Evolutionary conservation across 2,113 vertebrate species (phyloP), one percentile per base, ranked within the genome.

Genomic region (Alaudala cheleensis): DNA sequence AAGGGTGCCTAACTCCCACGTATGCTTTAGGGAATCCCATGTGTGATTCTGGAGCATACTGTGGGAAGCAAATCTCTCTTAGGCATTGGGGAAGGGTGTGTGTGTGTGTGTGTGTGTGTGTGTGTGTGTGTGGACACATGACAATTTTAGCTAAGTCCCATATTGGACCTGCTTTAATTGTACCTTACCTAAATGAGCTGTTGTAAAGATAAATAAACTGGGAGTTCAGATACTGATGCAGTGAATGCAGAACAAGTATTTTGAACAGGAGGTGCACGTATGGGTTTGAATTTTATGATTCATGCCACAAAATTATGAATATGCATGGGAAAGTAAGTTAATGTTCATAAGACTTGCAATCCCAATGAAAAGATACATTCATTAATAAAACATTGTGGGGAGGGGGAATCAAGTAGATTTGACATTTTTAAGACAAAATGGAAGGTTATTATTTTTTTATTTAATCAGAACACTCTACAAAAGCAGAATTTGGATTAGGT

Each of bases 401-500:
- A 31, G 23, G 33, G 72, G 26, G 64, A 93, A 76, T 69, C 70
- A 79, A 85, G 69, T 57, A n/a, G 40, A 50, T 65, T 83, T 94
- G 65, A 34, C 23, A 62, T 92, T 93, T 91, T 81, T 83, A 86
- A 81, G 60, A 88, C 61, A 67, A 96, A 96, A 89, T 73, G 12
- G 7, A 88, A 92, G 92, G n/a, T 76, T 77, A 53, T 53, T 60
- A 39, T 93, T 88, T 96, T 97, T 96, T 95, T 40, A 74, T 85
- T 94, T 97, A 94, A 73, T 54, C 67, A 93, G 94, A 94, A 86
- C 90, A 94, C 69, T 72, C 95, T 93, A 92, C 92, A 93, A 90
- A 87, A 74, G 87, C 93, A 96, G 66, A 92, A 94, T 94, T 92
- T 96, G 94, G 90, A 96, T 96, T 94, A 93, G 77, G 39, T 90